phyloP scores from a whole-genome alignment of 2,888 invertebrate genomes.

The Gastrophysa polygoni region DNA sequence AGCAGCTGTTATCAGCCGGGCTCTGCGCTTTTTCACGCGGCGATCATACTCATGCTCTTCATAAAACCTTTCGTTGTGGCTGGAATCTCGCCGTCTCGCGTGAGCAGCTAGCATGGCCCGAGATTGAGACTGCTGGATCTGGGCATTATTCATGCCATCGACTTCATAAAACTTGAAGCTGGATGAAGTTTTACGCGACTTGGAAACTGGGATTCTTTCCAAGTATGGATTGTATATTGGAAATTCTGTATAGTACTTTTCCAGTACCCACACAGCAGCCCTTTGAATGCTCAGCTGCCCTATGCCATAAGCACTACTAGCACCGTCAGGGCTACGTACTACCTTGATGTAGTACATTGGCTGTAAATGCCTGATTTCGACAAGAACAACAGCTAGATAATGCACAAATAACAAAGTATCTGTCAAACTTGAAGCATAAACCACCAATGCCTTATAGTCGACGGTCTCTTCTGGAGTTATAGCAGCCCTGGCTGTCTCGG shows the following conservation, averaged over 20 bases:
- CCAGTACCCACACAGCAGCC: conserved; percentile 92
- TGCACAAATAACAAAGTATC: conserved; percentile 95
- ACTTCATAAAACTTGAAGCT: conserved; percentile 98
- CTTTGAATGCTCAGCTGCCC: conserved; percentile 93
- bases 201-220: conserved; percentile 87
- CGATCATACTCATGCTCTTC: conserved; percentile 97
- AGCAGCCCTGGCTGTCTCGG: conserved; percentile 79
- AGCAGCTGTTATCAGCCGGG: conserved; percentile 88
- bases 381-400: conserved; percentile 89
- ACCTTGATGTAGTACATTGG: conserved; percentile 89
- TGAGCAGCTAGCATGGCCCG: conserved; percentile 74
- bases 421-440: conserved; percentile 90
- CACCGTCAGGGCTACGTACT: conserved; percentile 95
- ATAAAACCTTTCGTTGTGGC: conserved; percentile 97
- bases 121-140: conserved; percentile 73
- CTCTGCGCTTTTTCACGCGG: conserved; percentile 87
- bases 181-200: conserved; percentile 76
- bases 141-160: conserved; percentile 73
- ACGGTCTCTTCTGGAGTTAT: conserved; percentile 80
- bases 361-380: conserved; percentile 91
- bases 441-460: conserved; percentile 87
- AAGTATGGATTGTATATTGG: conserved; percentile 96
- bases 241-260: conserved; percentile 95
- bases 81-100: conserved; percentile 84
- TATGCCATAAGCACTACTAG: conserved; percentile 84